Conservation (phyloP, 2,888 invertebrate genomes). For the Cheilosia scutellata region DNA sequence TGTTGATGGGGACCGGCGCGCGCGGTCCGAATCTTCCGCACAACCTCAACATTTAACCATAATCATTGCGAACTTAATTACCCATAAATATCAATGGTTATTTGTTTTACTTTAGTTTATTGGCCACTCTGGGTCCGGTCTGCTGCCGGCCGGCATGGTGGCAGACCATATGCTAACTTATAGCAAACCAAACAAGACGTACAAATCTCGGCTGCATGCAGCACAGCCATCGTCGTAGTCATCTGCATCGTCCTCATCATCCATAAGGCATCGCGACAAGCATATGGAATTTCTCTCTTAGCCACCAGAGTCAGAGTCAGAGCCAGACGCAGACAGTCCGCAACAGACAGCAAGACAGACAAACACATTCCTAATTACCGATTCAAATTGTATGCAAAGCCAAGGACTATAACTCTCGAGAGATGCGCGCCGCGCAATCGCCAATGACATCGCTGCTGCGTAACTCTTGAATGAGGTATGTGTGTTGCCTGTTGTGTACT, state of each 20-base stretch:
- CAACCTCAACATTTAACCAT: constrained; percentile 61
- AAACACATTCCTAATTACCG: constrained; percentile 70
- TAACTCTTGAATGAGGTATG: constrained; percentile 56
- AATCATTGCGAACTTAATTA: constrained; percentile 71
- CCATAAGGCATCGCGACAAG: constrained; percentile 18
- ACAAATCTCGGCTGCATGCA: constrained; percentile 44
- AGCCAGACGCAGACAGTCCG: constrained; percentile 14
- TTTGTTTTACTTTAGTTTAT: constrained; percentile 72
- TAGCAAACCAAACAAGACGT: constrained; percentile 29
- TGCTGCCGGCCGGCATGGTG: constrained; percentile 10
- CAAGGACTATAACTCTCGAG: constrained; percentile 69
- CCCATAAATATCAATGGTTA: constrained; percentile 72
- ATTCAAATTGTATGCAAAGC: constrained; percentile 74
- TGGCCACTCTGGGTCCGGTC: constrained; percentile 27
- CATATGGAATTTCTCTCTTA: constrained; percentile 25
- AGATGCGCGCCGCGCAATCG: constrained; percentile 51
- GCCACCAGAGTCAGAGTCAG: neutral
- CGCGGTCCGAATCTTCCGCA: neutral
- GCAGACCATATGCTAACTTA: constrained; percentile 2
- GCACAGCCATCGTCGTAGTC: neutral
- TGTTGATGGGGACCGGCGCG: neutral
- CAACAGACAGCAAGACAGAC: constrained; percentile 16
- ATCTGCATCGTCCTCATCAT: constrained; percentile 20
- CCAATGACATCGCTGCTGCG: constrained; percentile 66
- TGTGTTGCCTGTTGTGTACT: neutral